Percentiles rank a stretch among this genome's conserved stretches.
Conservation (phyloP, 1,140 invertebrate species). For the Aphidius gifuensis region DNA sequence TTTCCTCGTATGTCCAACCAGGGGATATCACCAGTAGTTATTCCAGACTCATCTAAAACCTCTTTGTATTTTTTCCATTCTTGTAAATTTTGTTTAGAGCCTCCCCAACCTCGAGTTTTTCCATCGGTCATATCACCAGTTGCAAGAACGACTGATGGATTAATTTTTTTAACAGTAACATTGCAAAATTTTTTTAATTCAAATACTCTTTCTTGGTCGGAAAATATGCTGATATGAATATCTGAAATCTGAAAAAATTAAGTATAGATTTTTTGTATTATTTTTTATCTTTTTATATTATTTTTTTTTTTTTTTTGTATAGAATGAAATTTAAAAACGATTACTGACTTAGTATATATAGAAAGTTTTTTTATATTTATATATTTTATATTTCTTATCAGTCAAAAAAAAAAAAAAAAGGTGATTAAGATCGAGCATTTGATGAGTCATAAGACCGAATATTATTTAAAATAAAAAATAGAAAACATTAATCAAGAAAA, state of each 20-base stretch:
- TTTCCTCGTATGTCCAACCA: slow-evolving; percentile 94
- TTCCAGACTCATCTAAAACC: slow-evolving; percentile 66
- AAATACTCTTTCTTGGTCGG: slow-evolving; percentile 69
- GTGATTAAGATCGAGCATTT: too few species aligned
- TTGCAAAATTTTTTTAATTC: slow-evolving; percentile 81
- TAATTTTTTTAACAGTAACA: slow-evolving; percentile 69
- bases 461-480: too few species aligned
- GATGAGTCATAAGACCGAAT: too few species aligned
- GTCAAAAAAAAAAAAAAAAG: too few species aligned
- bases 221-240: slow-evolving; percentile 84
- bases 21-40: slow-evolving; percentile 63
- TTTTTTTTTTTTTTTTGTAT: too few species aligned
- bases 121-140: slow-evolving; percentile 91
- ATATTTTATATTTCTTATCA: too few species aligned
- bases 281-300: too few species aligned
- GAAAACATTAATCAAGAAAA: too few species aligned
- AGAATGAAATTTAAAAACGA: too few species aligned
- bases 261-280: too few species aligned
- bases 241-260: slow-evolving; percentile 69
- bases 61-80: slow-evolving; percentile 84
- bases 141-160: slow-evolving; percentile 78
- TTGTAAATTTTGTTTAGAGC: slow-evolving; percentile 75
- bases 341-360: too few species aligned
- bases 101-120: slow-evolving; percentile 73
- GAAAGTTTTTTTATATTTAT: too few species aligned